Evolutionary conservation across 2,113 vertebrate species (phyloP), one percentile per base, ranked within the genome.

Genomic region (Antechinus flavipes): DNA sequence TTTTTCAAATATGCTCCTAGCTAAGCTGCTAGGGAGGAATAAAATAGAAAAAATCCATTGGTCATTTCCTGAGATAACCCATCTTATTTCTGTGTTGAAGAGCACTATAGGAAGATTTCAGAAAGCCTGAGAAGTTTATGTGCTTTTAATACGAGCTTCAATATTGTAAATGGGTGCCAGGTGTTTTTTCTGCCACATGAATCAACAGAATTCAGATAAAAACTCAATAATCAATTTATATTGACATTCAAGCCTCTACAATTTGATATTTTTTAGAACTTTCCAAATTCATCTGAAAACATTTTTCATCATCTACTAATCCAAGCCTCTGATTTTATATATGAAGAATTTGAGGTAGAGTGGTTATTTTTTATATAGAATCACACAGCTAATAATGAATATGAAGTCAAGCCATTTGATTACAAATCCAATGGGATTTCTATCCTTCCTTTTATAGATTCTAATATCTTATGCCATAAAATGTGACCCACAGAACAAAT

Each of bases 41-140:
- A 84, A 84, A 30, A 91, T 30, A 93, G 24, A 92, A 93, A 95
- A 90, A 84, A 42, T 42, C 19, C 68, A 42, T 42, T n/a, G 68
- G n/a, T 26, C 68, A 84, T 42, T n/a, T 76, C 35, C 35, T 42
- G 35, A 42, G 35, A 42, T 6, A 84, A 84, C 16, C n/a, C 19
- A 84, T 84, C 1, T 84, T 22, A 84, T 84, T 68, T 84, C 19
- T 22, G 68, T 7, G 7, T 84, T 23, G n/a, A 84, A 84, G 42
- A 84, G 5, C 1, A 84, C 68, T 42, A 19, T 84, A 19, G 16
- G 68, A 19, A 42, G 68, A 84, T 84, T 1, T 42, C 68, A 84
- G 68, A 84, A 42, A 84, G n/a, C 19, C n/a, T 23, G 19, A 42
- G 68, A 42, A 84, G 16, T 84, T 42, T 23, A 84, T 23, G n/a